These are phyloP conservation scores for Nemoura dubitans DNA, from an alignment of 2,888 invertebrate species.

Conservation along the genomic window DNA sequence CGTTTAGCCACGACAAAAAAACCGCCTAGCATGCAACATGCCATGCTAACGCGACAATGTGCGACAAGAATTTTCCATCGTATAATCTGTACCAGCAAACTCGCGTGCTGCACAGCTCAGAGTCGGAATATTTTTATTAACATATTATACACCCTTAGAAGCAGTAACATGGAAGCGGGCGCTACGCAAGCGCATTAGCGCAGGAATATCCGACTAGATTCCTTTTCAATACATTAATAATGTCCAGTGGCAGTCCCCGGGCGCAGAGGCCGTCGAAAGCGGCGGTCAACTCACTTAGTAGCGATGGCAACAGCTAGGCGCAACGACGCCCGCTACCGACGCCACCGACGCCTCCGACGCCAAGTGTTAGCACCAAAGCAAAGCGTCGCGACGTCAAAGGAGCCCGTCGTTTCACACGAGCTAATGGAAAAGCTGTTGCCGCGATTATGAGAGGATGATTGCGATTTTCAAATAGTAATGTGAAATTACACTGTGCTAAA, in stretches of 20 bases:
- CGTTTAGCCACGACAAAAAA: not conserved
- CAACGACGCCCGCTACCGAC: not conserved
- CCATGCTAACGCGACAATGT: not conserved
- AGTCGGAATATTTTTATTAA: not conserved
- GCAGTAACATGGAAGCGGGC: not conserved
- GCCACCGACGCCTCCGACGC: not conserved
- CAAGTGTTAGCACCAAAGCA: not conserved
- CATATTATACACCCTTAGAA: not conserved
- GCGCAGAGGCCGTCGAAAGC: not conserved
- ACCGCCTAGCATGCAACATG: not conserved
- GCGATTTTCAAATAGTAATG: not conserved
- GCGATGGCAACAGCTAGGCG: slow-evolving; percentile 19
- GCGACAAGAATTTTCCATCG: not conserved
- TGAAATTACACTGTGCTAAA: not conserved
- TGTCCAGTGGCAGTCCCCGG: not conserved
- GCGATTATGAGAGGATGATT: not conserved
- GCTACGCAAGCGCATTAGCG: slow-evolving; percentile 13
- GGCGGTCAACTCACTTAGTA: slow-evolving; percentile 15
- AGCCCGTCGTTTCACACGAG: not conserved
- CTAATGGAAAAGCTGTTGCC: not conserved
- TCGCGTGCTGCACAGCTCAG: not conserved
- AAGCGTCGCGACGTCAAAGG: not conserved
- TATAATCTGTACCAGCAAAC: not conserved
- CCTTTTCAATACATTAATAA: slow-evolving; percentile 20
- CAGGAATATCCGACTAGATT: not conserved